Percentiles rank a stretch among this genome's conserved stretches.
Evolutionary conservation across 2,113 vertebrate species (phyloP).

Genomic region (Ciconia maguari): DNA sequence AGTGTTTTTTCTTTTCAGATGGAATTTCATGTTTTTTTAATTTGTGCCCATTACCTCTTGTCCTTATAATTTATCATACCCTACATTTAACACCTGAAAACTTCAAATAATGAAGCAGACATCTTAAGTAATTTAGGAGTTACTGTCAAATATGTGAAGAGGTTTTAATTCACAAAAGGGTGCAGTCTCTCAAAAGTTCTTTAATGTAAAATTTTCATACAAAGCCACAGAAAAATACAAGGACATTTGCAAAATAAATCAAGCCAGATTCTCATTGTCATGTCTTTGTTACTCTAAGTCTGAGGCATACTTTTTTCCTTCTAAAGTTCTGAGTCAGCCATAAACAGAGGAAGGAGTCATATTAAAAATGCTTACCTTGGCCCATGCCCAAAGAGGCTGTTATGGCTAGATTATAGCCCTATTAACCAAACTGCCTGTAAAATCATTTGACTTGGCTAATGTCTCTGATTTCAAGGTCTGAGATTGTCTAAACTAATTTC

Average conservation of each 20-base stretch:
- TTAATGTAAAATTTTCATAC: neutral
- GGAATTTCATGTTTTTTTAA: neutral
- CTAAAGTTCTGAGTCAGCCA: neutral
- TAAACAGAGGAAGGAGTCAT: neutral
- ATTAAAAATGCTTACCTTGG: constrained; percentile 16
- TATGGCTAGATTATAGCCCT: neutral
- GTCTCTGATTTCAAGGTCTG: constrained; percentile 12
- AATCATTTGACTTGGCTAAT: constrained; percentile 31
- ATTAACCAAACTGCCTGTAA: constrained; percentile 47
- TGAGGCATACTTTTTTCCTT: neutral
- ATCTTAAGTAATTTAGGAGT: neutral
- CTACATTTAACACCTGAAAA: neutral
- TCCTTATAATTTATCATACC: neutral
- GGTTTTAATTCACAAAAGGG: neutral
- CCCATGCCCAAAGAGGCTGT: neutral
- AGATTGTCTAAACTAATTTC: constrained; percentile 13
- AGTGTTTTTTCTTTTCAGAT: neutral
- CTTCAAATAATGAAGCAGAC: neutral
- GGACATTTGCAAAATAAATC: neutral
- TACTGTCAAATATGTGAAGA: neutral
- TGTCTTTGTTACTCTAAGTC: neutral
- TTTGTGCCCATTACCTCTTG: neutral
- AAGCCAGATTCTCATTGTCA: neutral
- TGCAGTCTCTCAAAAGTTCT: neutral
- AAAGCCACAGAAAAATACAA: neutral